Base-by-base conservation (phyloP, 1,140 invertebrate species). In the Drosophila prosaltans region DNA sequence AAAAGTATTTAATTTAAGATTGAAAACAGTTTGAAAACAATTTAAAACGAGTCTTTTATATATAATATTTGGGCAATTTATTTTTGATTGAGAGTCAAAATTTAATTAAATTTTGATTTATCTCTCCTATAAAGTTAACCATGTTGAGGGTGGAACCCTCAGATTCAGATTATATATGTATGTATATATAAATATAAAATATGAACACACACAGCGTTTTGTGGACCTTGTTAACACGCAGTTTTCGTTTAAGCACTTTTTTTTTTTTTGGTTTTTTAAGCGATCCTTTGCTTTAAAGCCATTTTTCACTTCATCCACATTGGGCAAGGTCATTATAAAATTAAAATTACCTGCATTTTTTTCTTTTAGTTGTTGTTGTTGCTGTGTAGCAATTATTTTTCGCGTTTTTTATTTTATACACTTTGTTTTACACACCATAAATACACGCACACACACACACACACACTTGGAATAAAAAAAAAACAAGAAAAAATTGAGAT, bases 281-380 rank as follows among this genome's bases (percentile, higher is more conserved):
- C 26, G 48, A 36, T 65, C 39, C 32, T 65, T 59, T 59, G n/a
- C 9, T 40, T 36, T 51, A 8, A 58, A 58, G 28, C 45, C 24
- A 41, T 65, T 65, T 55, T 32, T 11, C 55, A 48, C 28, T 39
- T 51, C 6, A 26, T 51, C 8, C 45, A 51, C 8, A 59, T 58
- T 39, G 57, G 57, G n/a, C 57, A 59, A 59, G 57, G 57, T 59
- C 57, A 59, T 21, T 39, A 39, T 21, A 10, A 21, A 39, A 59
- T 59, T 59, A 59, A 59, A 59, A 59, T 59, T 59, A 59, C 57
- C 57, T 59, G 57, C 16, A 59, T 39, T 32, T 40, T 39, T 59
- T 21, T 51, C 7, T 51, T 51, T 26, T 21, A 9, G 24, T 9
- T 39, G 24, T 30, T 28, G 11, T 54, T 10, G 24, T 7, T 39